Evolutionary conservation across 2,888 invertebrate species (phyloP).

Genomic region (Cosmia pyralina): DNA sequence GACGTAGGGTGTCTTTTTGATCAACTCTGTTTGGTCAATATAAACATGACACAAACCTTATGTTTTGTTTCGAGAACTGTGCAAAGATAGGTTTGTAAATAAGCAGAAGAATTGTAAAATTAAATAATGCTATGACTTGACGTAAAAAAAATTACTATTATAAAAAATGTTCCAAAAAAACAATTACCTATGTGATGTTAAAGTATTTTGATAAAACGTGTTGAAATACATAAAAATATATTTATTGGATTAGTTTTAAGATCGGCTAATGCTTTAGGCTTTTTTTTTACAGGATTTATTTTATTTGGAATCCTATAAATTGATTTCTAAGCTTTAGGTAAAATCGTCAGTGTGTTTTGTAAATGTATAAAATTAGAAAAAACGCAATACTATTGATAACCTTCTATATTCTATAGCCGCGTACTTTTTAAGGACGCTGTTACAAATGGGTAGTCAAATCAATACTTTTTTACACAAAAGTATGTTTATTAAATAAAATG

Average conservation of each 20-base stretch:
- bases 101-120: neutral
- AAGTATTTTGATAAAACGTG: conserved; percentile 62
- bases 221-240: conserved; percentile 53
- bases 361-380: conserved; percentile 21
- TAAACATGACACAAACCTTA: neutral
- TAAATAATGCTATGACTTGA: neutral
- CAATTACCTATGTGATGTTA: conserved; percentile 60
- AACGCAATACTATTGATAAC: conserved; percentile 21
- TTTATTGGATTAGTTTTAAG: conserved; percentile 55
- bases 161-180: conserved; percentile 50
- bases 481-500: no score
- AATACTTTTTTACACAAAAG: no score
- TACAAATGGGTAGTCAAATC: no score
- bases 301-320: neutral
- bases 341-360: conserved; percentile 3
- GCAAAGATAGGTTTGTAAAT: neutral
- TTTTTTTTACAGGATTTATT: neutral
- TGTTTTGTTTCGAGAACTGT: conserved; percentile 9
- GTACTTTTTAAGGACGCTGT: no score
- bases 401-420: neutral
- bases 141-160: conserved; percentile 11
- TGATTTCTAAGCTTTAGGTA: neutral
- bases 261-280: conserved; percentile 5
- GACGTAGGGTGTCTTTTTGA: neutral
- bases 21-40: neutral